Base-by-base conservation (phyloP, 2,797 vertebrate species). In the Falco biarmicus region DNA sequence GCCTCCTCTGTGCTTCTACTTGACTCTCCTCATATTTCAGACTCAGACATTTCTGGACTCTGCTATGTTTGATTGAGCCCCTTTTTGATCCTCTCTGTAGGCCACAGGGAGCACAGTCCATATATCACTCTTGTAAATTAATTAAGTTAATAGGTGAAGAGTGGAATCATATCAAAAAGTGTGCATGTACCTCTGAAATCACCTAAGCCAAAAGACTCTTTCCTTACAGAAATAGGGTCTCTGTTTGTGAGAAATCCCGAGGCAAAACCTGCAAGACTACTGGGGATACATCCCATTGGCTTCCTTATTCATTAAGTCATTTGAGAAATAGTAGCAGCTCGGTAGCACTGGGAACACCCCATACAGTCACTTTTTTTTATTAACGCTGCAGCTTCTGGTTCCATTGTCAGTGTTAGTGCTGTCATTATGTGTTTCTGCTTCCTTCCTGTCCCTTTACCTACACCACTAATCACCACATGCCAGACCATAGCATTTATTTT, bases 171-270 rank as follows among this genome's bases (percentile, higher is more conserved):
- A 85, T 89, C 34, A 90, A 74, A 92, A 56, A 41, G 14, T 11
- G 32, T 68, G 48, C 41, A 37, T 24, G 6, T 21, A 39, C 10
- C 41, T 61, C 83, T 90, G 86, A 93, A 90, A 92, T 73, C 39
- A 70, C 50, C 63, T 70, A 53, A 86, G 70, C 77, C 6, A 3
- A 54, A 68, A 85, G 47, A 39, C 31, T 32, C 45, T 80, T 53
- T 74, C 54, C 59, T 92, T 86, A 81, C 21, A 79, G 61, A 91
- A 57, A 57, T 2, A 70, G 15, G 14, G 29, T 54, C 31, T 78
- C 56, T 86, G 48, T 61, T 93, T 80, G 63, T 76, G 50, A 90
- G 56, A 90, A 81, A 88, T 57, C 90, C 91, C 41, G 69, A 91
- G 69, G 83, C 92, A 76, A 93, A 90, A 48, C 19, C 74, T 15